phyloP scores from a whole-genome alignment of 2,888 invertebrate species.

The Andrena trimmerana region DNA sequence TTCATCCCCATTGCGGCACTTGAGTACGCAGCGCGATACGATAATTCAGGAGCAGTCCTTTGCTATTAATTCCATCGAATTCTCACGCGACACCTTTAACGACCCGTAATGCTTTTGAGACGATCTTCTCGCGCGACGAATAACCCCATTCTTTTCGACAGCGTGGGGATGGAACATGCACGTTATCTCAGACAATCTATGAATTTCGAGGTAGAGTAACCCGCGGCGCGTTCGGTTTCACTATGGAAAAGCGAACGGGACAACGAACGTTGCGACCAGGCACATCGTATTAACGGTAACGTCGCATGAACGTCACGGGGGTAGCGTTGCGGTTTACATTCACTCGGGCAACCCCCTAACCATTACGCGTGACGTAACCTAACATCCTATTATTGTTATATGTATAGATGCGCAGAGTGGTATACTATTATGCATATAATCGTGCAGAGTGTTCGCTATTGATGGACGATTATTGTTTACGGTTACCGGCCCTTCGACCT shows the following conservation, averaged over 20 bases:
- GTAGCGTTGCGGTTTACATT: constrained; percentile 65
- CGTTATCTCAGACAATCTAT: background rate
- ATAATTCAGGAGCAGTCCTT: constrained; percentile 64
- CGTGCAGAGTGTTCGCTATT: constrained; percentile 21
- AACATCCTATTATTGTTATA: constrained; percentile 64
- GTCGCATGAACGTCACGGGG: constrained; percentile 58
- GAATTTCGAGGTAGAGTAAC: constrained; percentile 9
- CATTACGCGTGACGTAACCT: constrained; percentile 64
- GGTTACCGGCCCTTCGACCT: constrained; percentile 4
- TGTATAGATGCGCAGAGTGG: constrained; percentile 46
- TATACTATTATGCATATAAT: constrained; percentile 40
- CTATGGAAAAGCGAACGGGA: constrained; percentile 40
- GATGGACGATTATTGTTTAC: constrained; percentile 51
- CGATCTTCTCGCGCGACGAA: background rate
- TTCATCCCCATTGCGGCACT: constrained; percentile 58
- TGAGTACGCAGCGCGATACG: constrained; percentile 52
- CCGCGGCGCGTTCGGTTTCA: background rate
- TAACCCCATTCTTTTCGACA: background rate
- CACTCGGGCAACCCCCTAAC: constrained; percentile 47
- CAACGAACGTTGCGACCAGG: constrained; percentile 38
- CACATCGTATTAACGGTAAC: constrained; percentile 63
- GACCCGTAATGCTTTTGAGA: background rate
- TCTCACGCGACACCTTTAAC: constrained; percentile 2
- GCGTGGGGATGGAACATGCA: no score
- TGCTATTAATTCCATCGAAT: constrained; percentile 43